Conservation (phyloP, 2,113 vertebrate species). For the Catharus bicknelli region DNA sequence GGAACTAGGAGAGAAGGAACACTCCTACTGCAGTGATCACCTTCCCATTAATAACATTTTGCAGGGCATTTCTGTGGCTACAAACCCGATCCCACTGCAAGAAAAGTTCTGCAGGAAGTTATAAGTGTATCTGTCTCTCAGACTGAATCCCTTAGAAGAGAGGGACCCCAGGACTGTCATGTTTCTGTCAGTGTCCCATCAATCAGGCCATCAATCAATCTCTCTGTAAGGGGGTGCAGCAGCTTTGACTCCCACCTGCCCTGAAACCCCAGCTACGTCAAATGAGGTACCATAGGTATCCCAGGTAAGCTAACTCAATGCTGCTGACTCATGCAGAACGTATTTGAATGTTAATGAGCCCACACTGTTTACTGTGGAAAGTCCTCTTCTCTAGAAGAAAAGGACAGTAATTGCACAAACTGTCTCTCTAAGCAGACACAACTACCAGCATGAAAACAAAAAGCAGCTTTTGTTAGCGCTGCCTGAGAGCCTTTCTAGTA, state of each 20-base stretch:
- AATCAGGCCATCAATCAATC: not conserved
- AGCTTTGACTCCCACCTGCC: not conserved
- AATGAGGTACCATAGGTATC: not conserved
- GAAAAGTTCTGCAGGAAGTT: not conserved
- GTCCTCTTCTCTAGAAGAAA: not conserved
- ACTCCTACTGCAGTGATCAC: not conserved
- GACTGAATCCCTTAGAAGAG: not conserved
- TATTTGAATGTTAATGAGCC: not conserved
- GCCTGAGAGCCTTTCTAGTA: not conserved
- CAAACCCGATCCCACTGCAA: not conserved
- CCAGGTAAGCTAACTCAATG: not conserved
- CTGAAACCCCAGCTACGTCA: not conserved
- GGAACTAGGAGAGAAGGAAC: not conserved
- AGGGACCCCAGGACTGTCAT: not conserved
- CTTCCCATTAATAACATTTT: not conserved
- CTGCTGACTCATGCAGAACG: not conserved
- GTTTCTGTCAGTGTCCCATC: not conserved
- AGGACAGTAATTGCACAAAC: not conserved
- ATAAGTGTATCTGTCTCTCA: not conserved
- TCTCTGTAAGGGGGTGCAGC: not conserved
- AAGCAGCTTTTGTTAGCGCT: not conserved
- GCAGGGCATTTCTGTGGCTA: not conserved
- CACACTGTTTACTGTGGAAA: not conserved
- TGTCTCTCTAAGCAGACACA: not conserved
- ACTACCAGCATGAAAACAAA: not conserved